Percentiles rank a stretch among this genome's conserved stretches.
These are phyloP conservation scores for Oreotragus oreotragus DNA, from an alignment of 2,113 vertebrate genomes.

Conservation along the genomic window DNA sequence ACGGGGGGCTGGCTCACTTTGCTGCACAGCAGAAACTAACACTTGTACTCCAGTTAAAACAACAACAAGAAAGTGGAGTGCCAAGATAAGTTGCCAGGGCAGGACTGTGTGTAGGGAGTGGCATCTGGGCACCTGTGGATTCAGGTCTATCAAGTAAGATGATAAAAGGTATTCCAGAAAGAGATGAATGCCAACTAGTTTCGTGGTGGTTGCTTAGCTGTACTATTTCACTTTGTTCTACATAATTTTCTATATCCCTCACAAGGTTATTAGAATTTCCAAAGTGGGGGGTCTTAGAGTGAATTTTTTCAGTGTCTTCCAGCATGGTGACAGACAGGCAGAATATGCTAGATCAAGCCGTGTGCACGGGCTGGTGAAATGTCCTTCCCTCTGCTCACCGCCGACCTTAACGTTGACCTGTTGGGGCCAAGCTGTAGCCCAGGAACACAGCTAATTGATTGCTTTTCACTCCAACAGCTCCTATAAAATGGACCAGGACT, in stretches of 20 bases:
- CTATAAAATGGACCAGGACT: neutral
- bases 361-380: neutral
- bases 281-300: neutral
- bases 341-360: neutral
- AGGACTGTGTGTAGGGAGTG: neutral
- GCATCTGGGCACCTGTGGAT: neutral
- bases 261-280: neutral
- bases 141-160: neutral
- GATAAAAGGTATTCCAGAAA: neutral
- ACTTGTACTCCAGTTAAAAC: neutral
- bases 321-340: neutral
- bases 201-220: neutral
- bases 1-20: neutral
- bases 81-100: neutral
- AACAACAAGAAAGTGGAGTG: neutral
- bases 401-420: neutral
- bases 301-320: neutral
- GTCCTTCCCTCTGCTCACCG: neutral
- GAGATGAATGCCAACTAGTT: neutral
- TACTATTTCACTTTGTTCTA: neutral
- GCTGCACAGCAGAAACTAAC: neutral
- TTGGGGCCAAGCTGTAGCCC: neutral
- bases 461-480: neutral
- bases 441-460: neutral
- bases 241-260: neutral